Conservation (phyloP, 2,797 vertebrate genomes). For the Lophura swinhoii region DNA sequence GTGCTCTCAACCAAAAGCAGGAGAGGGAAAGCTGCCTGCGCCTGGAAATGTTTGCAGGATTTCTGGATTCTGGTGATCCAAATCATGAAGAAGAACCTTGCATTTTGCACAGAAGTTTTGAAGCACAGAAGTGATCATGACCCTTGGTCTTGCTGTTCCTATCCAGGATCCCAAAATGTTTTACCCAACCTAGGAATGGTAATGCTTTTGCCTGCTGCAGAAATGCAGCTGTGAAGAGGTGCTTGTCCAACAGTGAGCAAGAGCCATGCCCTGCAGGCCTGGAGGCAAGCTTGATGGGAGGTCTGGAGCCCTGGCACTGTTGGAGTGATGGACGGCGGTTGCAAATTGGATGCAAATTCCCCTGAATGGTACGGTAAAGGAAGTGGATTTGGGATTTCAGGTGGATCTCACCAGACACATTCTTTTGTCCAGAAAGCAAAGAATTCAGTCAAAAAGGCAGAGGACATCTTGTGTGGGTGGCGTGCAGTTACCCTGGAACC, state of each 20-base stretch:
- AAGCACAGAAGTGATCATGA: neutral
- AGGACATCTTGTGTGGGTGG: neutral
- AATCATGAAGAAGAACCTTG: neutral
- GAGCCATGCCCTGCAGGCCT: neutral
- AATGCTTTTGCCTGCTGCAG: neutral
- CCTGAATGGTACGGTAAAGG: neutral
- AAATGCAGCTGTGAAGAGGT: neutral
- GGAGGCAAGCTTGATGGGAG: neutral
- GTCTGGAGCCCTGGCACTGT: neutral
- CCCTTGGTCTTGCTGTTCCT: neutral
- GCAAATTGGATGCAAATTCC: neutral
- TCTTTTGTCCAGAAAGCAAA: neutral
- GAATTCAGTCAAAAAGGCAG: neutral
- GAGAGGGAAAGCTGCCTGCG: neutral
- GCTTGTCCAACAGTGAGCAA: fast-evolving
- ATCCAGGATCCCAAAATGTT: neutral
- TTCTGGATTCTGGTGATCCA: neutral
- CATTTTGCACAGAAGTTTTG: neutral
- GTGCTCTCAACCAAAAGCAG: neutral
- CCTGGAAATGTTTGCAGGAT: neutral
- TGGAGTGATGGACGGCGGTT: fast-evolving
- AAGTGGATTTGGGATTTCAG: neutral
- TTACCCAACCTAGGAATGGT: neutral
- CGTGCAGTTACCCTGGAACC: neutral
- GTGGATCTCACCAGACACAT: fast-evolving